phyloP scores from a whole-genome alignment of 2,888 invertebrate species.

The Branchipolynoe longqiensis region DNA sequence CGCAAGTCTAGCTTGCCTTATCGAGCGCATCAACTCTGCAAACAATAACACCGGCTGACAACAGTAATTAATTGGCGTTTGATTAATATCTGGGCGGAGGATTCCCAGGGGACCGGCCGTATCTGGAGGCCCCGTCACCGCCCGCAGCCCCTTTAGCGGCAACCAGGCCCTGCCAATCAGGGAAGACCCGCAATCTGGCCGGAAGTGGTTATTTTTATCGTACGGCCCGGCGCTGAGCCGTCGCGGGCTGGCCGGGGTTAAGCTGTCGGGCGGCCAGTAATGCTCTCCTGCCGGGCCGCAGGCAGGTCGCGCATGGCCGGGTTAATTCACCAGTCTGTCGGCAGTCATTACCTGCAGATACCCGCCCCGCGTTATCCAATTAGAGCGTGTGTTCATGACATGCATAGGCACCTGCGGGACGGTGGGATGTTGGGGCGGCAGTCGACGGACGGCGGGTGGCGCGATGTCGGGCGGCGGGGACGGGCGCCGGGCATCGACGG shows the following conservation, averaged over 20 bases:
- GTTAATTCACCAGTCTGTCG: conserved; percentile 27
- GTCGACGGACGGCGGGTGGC: neutral
- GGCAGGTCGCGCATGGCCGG: conserved; percentile 9
- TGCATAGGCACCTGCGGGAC: neutral
- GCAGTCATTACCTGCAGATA: conserved; percentile 36
- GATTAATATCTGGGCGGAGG: no score
- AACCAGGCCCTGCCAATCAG: neutral
- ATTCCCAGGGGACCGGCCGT: no score
- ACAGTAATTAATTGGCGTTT: no score
- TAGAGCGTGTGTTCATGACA: conserved; percentile 40
- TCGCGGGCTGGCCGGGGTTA: neutral
- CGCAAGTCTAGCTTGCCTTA: no score
- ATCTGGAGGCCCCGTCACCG: no score
- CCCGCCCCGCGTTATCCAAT: conserved; percentile 36
- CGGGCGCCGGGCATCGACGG: no score
- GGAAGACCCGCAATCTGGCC: conserved; percentile 8
- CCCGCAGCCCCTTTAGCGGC: neutral
- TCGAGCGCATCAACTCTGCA: neutral
- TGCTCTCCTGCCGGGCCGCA: neutral
- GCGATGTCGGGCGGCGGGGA: no score
- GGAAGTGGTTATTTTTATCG: neutral
- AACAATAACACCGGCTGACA: neutral
- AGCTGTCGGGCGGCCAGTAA: conserved; percentile 6
- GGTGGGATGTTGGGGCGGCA: neutral
- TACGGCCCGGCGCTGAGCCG: conserved; percentile 1